These are phyloP conservation scores for Spicauda simplicius DNA, from an alignment of 2,888 invertebrate genomes.

Conservation along the genomic window DNA sequence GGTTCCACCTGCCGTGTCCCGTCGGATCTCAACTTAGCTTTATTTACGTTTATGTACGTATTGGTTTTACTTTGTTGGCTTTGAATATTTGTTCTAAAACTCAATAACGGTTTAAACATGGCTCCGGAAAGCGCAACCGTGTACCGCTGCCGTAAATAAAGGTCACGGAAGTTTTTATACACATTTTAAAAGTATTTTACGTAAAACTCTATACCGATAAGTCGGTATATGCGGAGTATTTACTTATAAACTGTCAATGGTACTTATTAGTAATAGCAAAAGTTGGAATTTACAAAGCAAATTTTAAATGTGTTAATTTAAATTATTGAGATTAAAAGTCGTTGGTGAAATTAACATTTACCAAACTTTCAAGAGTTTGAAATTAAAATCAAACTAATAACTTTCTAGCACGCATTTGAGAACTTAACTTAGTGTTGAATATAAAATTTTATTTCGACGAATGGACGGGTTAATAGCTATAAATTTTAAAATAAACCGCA, in stretches of 20 bases:
- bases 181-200: conserved; percentile 1
- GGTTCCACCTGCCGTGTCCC: conserved; percentile 34
- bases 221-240: too few relatives aligned
- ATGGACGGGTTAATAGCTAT: background rate
- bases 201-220: background rate
- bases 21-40: conserved; percentile 31
- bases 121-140: conserved; percentile 9
- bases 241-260: too few relatives aligned
- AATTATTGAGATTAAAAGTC: too few relatives aligned
- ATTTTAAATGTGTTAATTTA: background rate
- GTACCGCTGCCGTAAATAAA: conserved; percentile 15
- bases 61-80: conserved; percentile 32
- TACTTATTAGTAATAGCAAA: too few relatives aligned
- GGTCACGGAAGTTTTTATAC: conserved; percentile 11
- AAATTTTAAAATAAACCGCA: background rate
- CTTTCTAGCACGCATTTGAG: background rate
- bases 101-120: conserved; percentile 33
- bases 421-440: background rate
- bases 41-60: conserved; percentile 36
- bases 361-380: too few relatives aligned
- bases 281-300: background rate
- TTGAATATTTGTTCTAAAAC: conserved; percentile 34
- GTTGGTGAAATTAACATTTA: too few relatives aligned
- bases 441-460: background rate
- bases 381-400: background rate